Conservation (phyloP, 2,113 vertebrate species). For the Gopherus evgoodei region DNA sequence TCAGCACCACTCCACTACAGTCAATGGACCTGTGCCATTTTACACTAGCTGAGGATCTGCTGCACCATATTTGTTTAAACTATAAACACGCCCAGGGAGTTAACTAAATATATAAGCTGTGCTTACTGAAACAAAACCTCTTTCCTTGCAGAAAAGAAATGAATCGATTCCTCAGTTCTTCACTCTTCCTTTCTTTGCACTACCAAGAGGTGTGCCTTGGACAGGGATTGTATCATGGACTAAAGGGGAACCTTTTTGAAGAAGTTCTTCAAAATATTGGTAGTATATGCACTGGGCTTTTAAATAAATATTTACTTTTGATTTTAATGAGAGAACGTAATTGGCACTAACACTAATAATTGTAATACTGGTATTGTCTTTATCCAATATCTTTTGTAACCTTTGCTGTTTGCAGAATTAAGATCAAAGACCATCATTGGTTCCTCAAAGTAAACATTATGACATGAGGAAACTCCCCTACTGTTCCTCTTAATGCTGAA, state of each 20-base stretch:
- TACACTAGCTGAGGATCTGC: background rate
- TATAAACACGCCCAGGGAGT: background rate
- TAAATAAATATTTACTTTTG: background rate
- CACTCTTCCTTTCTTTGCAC: background rate
- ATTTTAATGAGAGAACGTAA: background rate
- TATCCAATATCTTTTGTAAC: background rate
- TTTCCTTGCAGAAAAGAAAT: background rate
- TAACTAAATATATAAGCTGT: background rate
- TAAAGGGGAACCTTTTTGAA: background rate
- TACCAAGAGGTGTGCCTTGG: background rate
- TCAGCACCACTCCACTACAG: background rate
- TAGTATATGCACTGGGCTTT: background rate
- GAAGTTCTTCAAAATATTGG: background rate
- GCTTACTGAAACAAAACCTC: background rate
- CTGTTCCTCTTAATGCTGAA: background rate
- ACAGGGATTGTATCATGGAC: background rate
- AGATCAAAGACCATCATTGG: slow-evolving; percentile 52
- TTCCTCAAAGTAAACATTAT: slow-evolving; percentile 58
- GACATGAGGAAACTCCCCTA: slow-evolving; percentile 33
- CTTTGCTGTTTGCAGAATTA: slow-evolving; percentile 12
- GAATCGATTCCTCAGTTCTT: background rate
- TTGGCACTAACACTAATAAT: background rate
- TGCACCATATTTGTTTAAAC: background rate
- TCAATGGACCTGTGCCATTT: background rate
- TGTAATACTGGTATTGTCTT: background rate